These are phyloP conservation scores for Astatoreochromis straeleni DNA, from an alignment of 2,113 vertebrate genomes.

Conservation along the genomic window DNA sequence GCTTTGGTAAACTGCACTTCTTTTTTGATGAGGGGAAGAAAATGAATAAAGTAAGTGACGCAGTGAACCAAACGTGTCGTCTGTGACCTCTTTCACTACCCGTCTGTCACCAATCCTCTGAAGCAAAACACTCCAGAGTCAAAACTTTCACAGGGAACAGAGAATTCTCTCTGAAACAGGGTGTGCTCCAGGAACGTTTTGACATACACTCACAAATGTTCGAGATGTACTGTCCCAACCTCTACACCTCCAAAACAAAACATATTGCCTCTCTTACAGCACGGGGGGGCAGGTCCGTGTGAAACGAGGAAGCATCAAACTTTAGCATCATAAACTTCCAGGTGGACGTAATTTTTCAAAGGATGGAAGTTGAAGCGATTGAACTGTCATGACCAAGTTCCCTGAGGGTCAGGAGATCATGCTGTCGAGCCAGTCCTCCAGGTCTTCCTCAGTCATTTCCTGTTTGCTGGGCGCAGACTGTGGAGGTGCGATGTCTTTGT, in stretches of 20 bases:
- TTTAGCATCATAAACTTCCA: background rate
- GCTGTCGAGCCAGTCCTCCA: conserved; percentile 96
- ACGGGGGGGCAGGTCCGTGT: background rate
- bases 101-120: background rate
- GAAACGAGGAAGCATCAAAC: background rate
- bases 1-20: conserved; percentile 75
- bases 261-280: background rate
- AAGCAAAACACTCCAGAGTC: background rate
- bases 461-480: conserved; percentile 18
- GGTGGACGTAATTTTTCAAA: background rate
- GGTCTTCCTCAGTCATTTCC: conserved; percentile 83
- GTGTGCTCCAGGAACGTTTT: background rate
- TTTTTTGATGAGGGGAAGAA: conserved; percentile 68
- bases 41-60: conserved; percentile 82
- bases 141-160: background rate
- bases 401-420: conserved; percentile 81
- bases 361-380: background rate
- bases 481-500: background rate
- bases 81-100: background rate
- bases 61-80: conserved; percentile 76
- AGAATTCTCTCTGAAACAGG: background rate
- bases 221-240: background rate
- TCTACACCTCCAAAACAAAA: background rate
- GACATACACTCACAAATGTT: background rate
- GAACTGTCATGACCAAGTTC: background rate